Base-by-base conservation (phyloP, 1,140 invertebrate genomes). In the Choristoneura fumiferana region DNA sequence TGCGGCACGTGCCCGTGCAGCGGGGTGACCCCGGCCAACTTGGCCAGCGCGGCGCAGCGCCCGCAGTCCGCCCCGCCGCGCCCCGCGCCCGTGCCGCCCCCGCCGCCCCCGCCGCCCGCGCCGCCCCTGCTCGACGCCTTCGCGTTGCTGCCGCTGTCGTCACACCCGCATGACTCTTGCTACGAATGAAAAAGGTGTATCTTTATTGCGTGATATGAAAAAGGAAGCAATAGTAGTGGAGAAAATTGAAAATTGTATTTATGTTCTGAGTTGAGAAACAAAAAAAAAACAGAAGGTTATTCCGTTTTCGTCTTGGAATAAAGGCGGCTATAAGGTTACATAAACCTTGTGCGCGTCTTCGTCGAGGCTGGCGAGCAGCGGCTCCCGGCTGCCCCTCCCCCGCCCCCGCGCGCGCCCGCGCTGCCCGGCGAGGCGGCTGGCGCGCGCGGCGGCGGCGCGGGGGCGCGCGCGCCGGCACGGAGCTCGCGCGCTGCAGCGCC, bases 1-100 rank as follows among this genome's bases (percentile, higher is more conserved):
- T 85, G 84, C 63, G 81, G 84, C 65, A 76, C 79, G 73, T 87
- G 84, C 0, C 82, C 84, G 72, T 81, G 79, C 63, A 87, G 81
- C 71, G 84, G 84, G 58, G 84, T 85, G 54, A 87, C 81, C 58
- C 84, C 84, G 12, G 84, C 80, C 54, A 85, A 76, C 36, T 79
- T 76, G 63, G 78, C 78, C 56, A 82, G 75, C 54, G 78, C 78
- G 54, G 78, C 80, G 70, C 80, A 79, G 40, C 80, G 73, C 43
- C 73, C 69, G 73, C 81, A 80, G 22, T 18, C 5, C 8, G 35
- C 22, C 4, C 29, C 59, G 13, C 10, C 36, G 33, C 33, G 17
- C 10, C 37, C 37, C 18, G 12, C 59, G 38, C 35, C 62, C 68
- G 60, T 63, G 54, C 64, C 57, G 49, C 10, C 40, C n/a, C n/a